phyloP scores from a whole-genome alignment of 2,113 vertebrate species.

The Solea solea region DNA sequence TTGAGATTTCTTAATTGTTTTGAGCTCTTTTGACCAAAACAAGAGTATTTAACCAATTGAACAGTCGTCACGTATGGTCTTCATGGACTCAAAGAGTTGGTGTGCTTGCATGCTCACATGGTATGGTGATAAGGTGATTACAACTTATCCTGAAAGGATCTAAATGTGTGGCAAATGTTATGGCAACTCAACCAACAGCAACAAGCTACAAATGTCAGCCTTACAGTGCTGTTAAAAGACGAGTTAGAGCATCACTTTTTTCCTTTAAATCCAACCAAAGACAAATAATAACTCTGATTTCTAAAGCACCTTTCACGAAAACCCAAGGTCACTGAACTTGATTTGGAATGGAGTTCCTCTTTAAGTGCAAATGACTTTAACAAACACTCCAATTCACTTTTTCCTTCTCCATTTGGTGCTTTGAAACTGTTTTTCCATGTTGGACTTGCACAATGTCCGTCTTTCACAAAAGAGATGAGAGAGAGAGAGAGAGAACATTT shows the following conservation, averaged over 20 bases:
- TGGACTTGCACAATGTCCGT: slow-evolving; percentile 22
- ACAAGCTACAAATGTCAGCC: not conserved
- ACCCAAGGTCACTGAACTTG: too few relatives aligned
- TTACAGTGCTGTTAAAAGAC: not conserved
- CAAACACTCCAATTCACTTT: slow-evolving; percentile 27
- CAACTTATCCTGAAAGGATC: not conserved
- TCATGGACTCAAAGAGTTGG: too few relatives aligned
- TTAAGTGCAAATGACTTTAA: slow-evolving; percentile 18
- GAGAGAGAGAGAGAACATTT: slow-evolving; percentile 30
- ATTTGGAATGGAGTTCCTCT: not conserved
- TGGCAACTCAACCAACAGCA: not conserved
- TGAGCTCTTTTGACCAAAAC: too few relatives aligned
- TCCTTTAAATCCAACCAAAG: too few relatives aligned
- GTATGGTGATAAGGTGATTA: not conserved
- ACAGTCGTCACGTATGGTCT: too few relatives aligned
- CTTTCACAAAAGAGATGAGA: slow-evolving; percentile 49
- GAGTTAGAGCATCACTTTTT: not conserved
- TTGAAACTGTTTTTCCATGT: slow-evolving; percentile 30
- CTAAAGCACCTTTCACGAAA: too few relatives aligned
- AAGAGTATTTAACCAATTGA: too few relatives aligned
- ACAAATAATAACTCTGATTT: too few relatives aligned
- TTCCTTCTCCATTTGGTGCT: slow-evolving; percentile 7
- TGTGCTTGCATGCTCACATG: too few relatives aligned
- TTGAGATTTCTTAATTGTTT: too few relatives aligned
- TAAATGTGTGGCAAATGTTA: not conserved